Conservation (phyloP, 2,888 invertebrate species). For the Caenorhabditis sp. region DNA sequence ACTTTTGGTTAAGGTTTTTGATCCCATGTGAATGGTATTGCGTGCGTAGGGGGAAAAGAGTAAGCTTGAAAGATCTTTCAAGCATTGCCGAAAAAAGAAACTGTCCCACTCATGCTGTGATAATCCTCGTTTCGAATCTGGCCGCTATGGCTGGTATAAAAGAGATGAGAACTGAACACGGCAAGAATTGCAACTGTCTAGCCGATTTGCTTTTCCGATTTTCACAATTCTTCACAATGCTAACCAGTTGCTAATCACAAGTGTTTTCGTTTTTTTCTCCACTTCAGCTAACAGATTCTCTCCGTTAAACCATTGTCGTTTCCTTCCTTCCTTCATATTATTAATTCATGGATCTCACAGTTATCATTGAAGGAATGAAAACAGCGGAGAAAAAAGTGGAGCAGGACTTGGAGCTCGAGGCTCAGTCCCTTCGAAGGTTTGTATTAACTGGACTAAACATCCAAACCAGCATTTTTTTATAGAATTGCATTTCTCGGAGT, state of each 20-base stretch:
- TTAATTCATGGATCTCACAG: not conserved
- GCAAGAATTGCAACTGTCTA: conserved; percentile 16
- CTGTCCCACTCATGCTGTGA: conserved; percentile 51
- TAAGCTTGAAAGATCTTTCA: not conserved
- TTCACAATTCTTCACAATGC: conserved; percentile 4
- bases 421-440: conserved; percentile 46
- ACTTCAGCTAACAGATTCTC: not conserved
- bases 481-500: conserved; percentile 77
- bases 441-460: not conserved
- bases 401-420: conserved; percentile 50
- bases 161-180: conserved; percentile 9
- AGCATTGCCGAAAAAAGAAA: conserved; percentile 29
- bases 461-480: not conserved
- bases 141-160: conserved; percentile 36
- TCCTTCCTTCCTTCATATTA: not conserved
- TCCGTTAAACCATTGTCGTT: not conserved
- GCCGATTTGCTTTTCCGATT: conserved; percentile 9
- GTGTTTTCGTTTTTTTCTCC: conserved; percentile 16
- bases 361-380: conserved; percentile 39
- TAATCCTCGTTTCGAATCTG: conserved; percentile 40
- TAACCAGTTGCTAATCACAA: conserved; percentile 1
- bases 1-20: conserved; percentile 41
- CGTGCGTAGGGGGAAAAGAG: conserved; percentile 2
- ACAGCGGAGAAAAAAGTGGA: conserved; percentile 39
- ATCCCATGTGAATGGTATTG: conserved; percentile 9